A percentile compares a stretch with the other conserved stretches of the same genome.
Conservation (phyloP, 1,140 invertebrate genomes). For the Apocrypta bakeri region DNA sequence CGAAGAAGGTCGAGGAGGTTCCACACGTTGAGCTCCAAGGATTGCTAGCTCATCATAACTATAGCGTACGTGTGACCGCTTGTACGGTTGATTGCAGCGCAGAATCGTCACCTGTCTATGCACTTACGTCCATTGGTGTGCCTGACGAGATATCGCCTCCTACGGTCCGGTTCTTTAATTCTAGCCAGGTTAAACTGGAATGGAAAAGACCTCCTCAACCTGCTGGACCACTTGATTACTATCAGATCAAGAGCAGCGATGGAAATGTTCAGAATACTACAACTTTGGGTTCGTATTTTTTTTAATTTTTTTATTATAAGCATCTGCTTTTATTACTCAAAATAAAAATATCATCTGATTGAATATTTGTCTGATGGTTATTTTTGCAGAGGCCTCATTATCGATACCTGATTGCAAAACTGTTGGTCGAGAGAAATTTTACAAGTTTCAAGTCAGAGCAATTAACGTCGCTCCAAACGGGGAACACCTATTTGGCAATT, state of each 20-base stretch:
- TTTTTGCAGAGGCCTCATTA: slow-evolving; percentile 63
- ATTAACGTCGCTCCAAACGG: slow-evolving; percentile 67
- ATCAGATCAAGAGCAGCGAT: slow-evolving; percentile 70
- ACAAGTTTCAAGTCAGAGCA: slow-evolving; percentile 69
- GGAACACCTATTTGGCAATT: slow-evolving; percentile 67
- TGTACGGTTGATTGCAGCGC: slow-evolving; percentile 82
- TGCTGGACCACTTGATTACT: slow-evolving; percentile 79
- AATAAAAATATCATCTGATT: not conserved
- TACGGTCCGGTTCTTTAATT: slow-evolving; percentile 71
- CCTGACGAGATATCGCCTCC: slow-evolving; percentile 76
- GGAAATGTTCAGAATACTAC: slow-evolving; percentile 65
- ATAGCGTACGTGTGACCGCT: slow-evolving; percentile 80
- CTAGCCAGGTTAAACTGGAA: slow-evolving; percentile 72
- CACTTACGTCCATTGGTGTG: slow-evolving; percentile 77
- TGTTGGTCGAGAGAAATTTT: slow-evolving; percentile 60
- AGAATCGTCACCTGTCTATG: slow-evolving; percentile 67
- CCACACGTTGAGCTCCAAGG: slow-evolving; percentile 52
- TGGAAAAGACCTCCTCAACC: slow-evolving; percentile 78
- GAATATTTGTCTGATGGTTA: not conserved
- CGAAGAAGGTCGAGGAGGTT: slow-evolving; percentile 60
- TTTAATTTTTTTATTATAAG: not conserved
- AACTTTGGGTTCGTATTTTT: slow-evolving; percentile 55
- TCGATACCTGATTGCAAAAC: slow-evolving; percentile 69
- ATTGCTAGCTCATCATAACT: slow-evolving; percentile 74
- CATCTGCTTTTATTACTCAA: too few relatives aligned